These are phyloP conservation scores for Ataeniobius toweri DNA, from an alignment of 2,797 vertebrate genomes.

Conservation along the genomic window DNA sequence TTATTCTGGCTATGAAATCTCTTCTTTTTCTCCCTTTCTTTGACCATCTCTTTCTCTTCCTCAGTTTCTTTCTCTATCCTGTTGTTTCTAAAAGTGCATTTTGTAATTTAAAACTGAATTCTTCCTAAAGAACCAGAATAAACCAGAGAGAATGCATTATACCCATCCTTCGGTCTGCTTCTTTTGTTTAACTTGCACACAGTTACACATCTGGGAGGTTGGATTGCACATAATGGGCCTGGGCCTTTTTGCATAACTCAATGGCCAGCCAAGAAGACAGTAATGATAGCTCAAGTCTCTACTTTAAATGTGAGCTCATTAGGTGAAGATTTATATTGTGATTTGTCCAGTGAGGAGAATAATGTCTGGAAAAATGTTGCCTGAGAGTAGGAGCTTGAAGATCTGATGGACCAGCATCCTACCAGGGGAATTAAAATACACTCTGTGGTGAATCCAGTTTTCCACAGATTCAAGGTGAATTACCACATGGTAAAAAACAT, in stretches of 20 bases:
- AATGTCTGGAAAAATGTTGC: neutral
- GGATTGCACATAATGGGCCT: neutral
- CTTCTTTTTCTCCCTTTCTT: slow-evolving; percentile 61
- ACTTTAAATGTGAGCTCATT: neutral
- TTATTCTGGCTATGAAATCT: slow-evolving; percentile 78
- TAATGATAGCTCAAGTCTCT: neutral
- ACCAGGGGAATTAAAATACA: neutral
- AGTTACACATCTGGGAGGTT: neutral
- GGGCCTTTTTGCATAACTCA: neutral
- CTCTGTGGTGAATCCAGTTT: neutral
- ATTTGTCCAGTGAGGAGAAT: neutral
- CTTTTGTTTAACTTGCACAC: slow-evolving; percentile 25
- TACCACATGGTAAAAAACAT: neutral
- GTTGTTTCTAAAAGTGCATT: slow-evolving; percentile 87
- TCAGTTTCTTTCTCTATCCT: slow-evolving; percentile 74
- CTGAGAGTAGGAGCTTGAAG: neutral
- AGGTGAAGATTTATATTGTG: neutral
- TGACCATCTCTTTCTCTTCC: slow-evolving; percentile 70
- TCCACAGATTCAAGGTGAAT: neutral
- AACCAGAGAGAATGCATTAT: slow-evolving; percentile 86
- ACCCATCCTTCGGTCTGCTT: slow-evolving; percentile 47
- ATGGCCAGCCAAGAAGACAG: neutral
- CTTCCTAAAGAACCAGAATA: slow-evolving; percentile 85
- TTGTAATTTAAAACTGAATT: slow-evolving; percentile 85
- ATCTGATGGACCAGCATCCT: neutral